These are phyloP conservation scores for Elysia chlorotica DNA, from an alignment of 1,140 invertebrate genomes.

Conservation along the genomic window DNA sequence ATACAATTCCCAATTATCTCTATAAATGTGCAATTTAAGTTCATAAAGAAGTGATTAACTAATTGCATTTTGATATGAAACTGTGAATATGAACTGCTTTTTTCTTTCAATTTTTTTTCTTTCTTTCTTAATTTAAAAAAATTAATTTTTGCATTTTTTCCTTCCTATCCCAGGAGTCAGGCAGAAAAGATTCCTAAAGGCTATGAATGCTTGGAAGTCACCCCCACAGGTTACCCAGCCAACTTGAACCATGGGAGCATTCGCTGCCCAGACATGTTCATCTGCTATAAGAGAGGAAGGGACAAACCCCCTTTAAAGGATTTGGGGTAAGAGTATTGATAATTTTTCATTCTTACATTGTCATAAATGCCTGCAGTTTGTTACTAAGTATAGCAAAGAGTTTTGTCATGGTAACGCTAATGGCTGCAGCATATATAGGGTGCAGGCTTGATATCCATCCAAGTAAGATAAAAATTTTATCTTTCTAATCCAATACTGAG, in stretches of 20 bases:
- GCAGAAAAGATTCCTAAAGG: slow-evolving; percentile 59
- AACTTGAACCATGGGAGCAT: slow-evolving; percentile 97
- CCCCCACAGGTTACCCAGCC: slow-evolving; percentile 76
- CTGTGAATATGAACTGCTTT: background rate
- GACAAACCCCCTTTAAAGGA: slow-evolving; percentile 97
- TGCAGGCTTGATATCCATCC: too few species aligned
- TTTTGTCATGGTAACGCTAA: too few species aligned
- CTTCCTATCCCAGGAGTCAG: slow-evolving; percentile 7
- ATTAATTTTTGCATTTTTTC: background rate
- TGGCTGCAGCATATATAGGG: too few species aligned
- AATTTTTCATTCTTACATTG: too few species aligned
- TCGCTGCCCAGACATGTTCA: slow-evolving; percentile 87
- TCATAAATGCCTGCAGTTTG: too few species aligned
- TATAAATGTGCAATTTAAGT: too few species aligned
- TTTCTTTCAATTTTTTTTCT: background rate
- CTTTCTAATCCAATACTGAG: too few species aligned
- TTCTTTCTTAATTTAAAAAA: background rate
- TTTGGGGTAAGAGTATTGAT: slow-evolving; percentile 93
- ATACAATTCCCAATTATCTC: too few species aligned
- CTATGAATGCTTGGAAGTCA: slow-evolving; percentile 81
- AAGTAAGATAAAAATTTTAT: too few species aligned
- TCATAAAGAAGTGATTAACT: background rate
- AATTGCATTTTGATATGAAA: background rate
- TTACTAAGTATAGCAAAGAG: too few species aligned
- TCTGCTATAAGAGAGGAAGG: slow-evolving; percentile 88